Evolutionary conservation across 2,888 invertebrate genomes (phyloP).

Genomic region (Spatulosminthurus flaviceps): DNA sequence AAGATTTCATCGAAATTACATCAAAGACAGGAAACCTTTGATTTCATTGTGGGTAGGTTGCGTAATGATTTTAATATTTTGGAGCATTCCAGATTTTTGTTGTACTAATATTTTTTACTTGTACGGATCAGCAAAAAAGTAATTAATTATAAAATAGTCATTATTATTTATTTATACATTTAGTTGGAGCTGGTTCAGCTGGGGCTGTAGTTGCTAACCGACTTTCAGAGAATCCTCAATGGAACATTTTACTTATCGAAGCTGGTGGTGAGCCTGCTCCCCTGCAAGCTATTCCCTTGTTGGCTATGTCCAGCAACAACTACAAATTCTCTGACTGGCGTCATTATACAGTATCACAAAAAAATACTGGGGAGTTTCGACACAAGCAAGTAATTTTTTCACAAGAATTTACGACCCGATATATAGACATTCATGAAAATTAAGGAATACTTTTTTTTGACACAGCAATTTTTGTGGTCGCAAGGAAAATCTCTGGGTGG

Average conservation of each 20-base stretch:
- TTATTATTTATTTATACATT: background rate
- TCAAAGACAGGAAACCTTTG: background rate
- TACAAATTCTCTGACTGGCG: constrained; percentile 77
- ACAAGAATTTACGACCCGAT: too few species aligned
- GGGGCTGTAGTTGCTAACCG: constrained; percentile 74
- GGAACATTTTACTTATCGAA: constrained; percentile 36
- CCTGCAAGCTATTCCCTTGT: constrained; percentile 46
- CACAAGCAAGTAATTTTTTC: background rate
- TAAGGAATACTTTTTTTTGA: background rate
- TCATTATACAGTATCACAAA: constrained; percentile 74
- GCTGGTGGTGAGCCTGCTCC: constrained; percentile 72
- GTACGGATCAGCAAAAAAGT: constrained; percentile 64
- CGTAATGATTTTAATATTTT: background rate
- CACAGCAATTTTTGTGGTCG: background rate
- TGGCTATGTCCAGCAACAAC: constrained; percentile 71
- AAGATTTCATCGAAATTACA: background rate
- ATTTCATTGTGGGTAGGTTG: constrained; percentile 12
- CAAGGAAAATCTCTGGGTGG: constrained; percentile 46
- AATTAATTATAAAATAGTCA: background rate
- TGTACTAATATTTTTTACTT: background rate
- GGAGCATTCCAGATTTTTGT: background rate
- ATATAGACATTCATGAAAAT: too few species aligned
- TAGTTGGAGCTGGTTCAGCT: constrained; percentile 49
- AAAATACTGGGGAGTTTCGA: constrained; percentile 69
- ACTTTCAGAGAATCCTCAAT: constrained; percentile 65